Conservation (phyloP, 1,140 invertebrate genomes). For the Cryptotermes secundus region DNA sequence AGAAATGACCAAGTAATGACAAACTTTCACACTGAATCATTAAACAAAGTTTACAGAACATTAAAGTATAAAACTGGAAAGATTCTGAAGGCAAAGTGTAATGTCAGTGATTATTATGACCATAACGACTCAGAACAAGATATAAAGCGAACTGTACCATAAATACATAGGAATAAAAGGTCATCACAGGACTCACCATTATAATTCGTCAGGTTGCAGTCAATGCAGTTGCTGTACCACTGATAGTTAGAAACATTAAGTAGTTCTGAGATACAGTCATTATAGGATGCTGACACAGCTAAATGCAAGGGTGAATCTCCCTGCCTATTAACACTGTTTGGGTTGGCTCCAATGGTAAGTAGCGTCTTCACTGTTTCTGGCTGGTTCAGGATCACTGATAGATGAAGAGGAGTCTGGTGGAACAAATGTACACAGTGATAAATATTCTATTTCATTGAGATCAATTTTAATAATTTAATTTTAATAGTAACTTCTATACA, state of each 20-base stretch:
- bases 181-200: conserved; percentile 16
- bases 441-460: neutral
- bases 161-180: too few relatives aligned
- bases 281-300: conserved; percentile 45
- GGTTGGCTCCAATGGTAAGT: conserved; percentile 50
- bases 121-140: too few relatives aligned
- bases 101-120: too few relatives aligned
- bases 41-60: too few relatives aligned
- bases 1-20: too few relatives aligned
- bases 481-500: too few relatives aligned
- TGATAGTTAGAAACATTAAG: conserved; percentile 1
- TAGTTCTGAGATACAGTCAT: conserved; percentile 22
- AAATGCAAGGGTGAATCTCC: conserved; percentile 54
- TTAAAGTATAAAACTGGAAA: too few relatives aligned
- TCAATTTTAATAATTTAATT: neutral
- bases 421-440: conserved; percentile 15
- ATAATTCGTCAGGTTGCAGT: conserved; percentile 7
- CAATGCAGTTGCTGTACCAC: neutral
- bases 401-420: conserved; percentile 52
- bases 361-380: conserved; percentile 47
- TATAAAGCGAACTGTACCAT: too few relatives aligned
- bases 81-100: too few relatives aligned
- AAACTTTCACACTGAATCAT: too few relatives aligned
- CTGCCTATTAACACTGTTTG: conserved; percentile 50
- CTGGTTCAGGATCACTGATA: conserved; percentile 51